Evolutionary conservation across 2,113 vertebrate species (phyloP), one percentile per base, ranked within the genome.

Genomic region (Solenodon paradoxus): DNA sequence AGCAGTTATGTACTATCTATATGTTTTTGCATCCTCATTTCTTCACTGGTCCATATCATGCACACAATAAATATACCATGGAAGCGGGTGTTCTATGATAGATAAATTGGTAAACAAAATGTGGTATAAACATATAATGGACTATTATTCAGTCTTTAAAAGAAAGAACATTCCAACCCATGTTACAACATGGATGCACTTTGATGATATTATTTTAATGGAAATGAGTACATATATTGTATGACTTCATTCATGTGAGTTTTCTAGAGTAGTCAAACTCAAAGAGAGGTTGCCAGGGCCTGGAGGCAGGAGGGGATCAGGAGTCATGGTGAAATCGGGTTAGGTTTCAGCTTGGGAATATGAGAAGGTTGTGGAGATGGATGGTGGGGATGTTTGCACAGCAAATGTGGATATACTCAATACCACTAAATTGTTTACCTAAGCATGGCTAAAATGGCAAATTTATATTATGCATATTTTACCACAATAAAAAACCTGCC

Each of bases 261-360:
- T 47, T 57, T 66, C 13, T 24, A 51, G 2, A 53, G 4, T 0
- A 35, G n/a, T 12, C 61, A 35, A 30, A 68, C 45, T 66, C 28
- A 42, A 9, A 57, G 26, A 68, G 28, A 79, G 24, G 13, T 6
- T 69, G 0, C 24, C 13, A 2, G 78, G 72, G 28, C 22, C 0
- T 22, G 1, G 1, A 8, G 20, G 30, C 28, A 35, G 9, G 20
- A 3, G 5, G 2, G 22, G 1, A 20, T 0, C 8, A 30, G 53
- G 28, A 78, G 5, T 26, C 8, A 9, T 30, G 32, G 30, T 32
- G 66, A 35, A 74, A 24, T 7, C 9, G 35, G 28, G 3, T 26
- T 22, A 5, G 42, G 16, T 17, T 79, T 64, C 49, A 51, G 16
- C 69, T 63, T 45, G 63, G 74, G 64, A 71, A 35, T 35, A 64